These are phyloP conservation scores for Adelphocoris suturalis DNA, from an alignment of 2,888 invertebrate genomes.

Conservation along the genomic window DNA sequence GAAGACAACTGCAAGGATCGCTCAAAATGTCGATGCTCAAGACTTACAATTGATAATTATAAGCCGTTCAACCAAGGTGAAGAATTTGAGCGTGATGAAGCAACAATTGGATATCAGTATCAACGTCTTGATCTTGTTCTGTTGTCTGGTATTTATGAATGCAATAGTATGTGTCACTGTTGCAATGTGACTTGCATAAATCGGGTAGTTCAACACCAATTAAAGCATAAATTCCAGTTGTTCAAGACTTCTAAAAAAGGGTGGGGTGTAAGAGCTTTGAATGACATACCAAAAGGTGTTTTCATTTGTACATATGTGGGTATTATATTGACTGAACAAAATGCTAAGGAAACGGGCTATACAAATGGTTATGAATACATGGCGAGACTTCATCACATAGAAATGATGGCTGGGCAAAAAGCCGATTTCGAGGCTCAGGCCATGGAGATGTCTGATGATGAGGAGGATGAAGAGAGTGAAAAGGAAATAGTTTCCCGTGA, in stretches of 20 bases:
- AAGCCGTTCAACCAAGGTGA: slow-evolving; percentile 77
- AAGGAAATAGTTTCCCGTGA: neutral
- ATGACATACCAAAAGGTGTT: slow-evolving; percentile 96
- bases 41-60: slow-evolving; percentile 90
- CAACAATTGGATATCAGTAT: slow-evolving; percentile 89
- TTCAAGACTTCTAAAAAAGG: slow-evolving; percentile 96
- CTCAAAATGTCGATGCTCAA: slow-evolving; percentile 93
- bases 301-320: slow-evolving; percentile 99
- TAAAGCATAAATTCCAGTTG: slow-evolving; percentile 93
- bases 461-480: neutral
- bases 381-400: slow-evolving; percentile 98
- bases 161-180: slow-evolving; percentile 91
- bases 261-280: slow-evolving; percentile 96
- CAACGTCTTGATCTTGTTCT: slow-evolving; percentile 90
- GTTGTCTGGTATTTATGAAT: slow-evolving; percentile 96
- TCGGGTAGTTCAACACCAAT: slow-evolving; percentile 95
- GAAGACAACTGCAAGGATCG: slow-evolving; percentile 94
- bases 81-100: slow-evolving; percentile 78
- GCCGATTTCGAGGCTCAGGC: slow-evolving; percentile 74
- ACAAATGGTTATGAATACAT: slow-evolving; percentile 93
- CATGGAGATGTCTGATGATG: slow-evolving; percentile 77
- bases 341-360: slow-evolving; percentile 85
- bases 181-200: slow-evolving; percentile 90
- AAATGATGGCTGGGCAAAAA: slow-evolving; percentile 91
- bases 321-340: slow-evolving; percentile 92